phyloP scores from a whole-genome alignment of 1,140 invertebrate genomes.

The Melanaphis sacchari region DNA sequence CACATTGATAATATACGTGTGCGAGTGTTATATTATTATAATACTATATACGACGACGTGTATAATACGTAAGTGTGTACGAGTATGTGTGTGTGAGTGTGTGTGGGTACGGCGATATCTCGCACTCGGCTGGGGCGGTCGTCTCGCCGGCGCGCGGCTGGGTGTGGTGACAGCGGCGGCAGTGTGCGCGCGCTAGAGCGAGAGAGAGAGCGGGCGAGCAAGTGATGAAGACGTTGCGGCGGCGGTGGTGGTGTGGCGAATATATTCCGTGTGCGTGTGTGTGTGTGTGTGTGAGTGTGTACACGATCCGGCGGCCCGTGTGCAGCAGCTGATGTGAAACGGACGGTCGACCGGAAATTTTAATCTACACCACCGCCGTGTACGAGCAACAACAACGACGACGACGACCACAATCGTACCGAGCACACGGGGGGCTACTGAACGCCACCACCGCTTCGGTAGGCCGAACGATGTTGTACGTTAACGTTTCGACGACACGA shows the following conservation, averaged over 20 bases:
- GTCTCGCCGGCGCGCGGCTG: conserved; percentile 57
- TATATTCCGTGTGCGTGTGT: not conserved
- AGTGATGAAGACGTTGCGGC: not conserved
- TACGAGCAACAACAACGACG: not conserved
- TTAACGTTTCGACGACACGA: not conserved
- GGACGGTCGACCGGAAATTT: conserved; percentile 55
- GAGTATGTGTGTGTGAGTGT: conserved; percentile 6
- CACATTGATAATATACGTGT: not conserved
- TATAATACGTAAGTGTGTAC: not conserved
- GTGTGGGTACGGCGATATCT: conserved; percentile 49
- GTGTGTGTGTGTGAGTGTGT: not conserved
- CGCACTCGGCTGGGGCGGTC: conserved; percentile 56
- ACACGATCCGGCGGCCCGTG: conserved; percentile 43
- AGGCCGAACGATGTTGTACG: not conserved
- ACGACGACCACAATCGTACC: not conserved
- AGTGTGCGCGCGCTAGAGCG: conserved; percentile 47
- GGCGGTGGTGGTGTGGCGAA: not conserved
- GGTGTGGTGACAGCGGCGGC: conserved; percentile 54
- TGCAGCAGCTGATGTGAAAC: conserved; percentile 55
- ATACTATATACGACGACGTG: conserved; percentile 12
- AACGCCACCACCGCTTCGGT: not conserved
- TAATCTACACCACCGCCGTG: conserved; percentile 43
- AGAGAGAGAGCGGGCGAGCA: conserved; percentile 10
- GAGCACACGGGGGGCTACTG: not conserved
- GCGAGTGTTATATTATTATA: conserved; percentile 1